Conservation (phyloP, 2,888 invertebrate genomes). For the Lepeophtheirus nordmannii region DNA sequence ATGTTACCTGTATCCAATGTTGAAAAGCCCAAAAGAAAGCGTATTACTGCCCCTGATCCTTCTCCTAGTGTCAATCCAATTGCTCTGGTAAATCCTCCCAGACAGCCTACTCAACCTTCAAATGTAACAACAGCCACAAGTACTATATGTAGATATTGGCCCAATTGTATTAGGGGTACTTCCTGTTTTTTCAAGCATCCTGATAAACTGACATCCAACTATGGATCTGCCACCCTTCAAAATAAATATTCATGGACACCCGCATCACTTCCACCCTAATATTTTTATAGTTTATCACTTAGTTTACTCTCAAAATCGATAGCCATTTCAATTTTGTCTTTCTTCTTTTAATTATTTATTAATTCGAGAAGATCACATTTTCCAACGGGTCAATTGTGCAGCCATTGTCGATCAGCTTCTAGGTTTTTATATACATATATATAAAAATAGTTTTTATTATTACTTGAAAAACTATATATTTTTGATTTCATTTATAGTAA, state of each 20-base stretch:
- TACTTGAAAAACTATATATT: no score
- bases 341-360: no score
- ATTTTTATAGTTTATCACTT: no score
- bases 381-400: no score
- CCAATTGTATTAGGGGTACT: background rate
- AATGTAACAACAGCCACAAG: background rate
- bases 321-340: no score
- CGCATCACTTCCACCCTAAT: no score
- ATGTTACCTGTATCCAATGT: background rate
- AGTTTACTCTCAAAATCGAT: no score
- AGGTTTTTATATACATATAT: no score
- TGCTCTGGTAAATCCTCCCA: background rate
- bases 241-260: background rate
- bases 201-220: background rate
- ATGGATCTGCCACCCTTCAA: background rate
- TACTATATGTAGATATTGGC: constrained; percentile 10
- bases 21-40: background rate
- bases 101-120: background rate
- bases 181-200: background rate
- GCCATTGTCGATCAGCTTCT: no score
- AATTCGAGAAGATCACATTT: no score
- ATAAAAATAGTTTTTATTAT: no score
- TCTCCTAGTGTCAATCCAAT: background rate
- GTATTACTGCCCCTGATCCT: constrained; percentile 10
- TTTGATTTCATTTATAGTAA: no score